These are phyloP conservation scores for Neodon shergylaensis DNA, from an alignment of 2,113 vertebrate species.

Conservation along the genomic window DNA sequence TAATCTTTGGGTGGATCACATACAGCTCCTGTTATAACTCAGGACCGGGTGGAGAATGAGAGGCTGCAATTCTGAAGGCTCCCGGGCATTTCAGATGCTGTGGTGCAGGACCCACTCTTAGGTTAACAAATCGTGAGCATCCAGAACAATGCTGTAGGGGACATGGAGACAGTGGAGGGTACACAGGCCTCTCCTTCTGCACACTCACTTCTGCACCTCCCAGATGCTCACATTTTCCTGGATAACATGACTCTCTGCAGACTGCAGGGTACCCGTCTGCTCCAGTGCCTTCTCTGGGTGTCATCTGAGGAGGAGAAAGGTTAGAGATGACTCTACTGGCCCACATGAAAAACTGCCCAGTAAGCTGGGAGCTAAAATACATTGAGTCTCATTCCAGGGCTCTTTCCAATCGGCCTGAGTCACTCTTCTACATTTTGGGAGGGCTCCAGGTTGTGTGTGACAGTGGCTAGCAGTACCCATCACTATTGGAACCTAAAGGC, in stretches of 20 bases:
- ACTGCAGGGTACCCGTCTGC: background rate
- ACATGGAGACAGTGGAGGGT: background rate
- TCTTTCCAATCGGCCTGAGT: background rate
- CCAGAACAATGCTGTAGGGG: background rate
- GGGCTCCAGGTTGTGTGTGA: background rate
- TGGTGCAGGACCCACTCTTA: background rate
- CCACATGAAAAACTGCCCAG: background rate
- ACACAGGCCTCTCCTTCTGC: accelerated
- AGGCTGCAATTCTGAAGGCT: background rate
- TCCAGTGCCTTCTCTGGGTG: background rate
- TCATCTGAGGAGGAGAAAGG: background rate
- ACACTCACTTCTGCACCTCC: background rate
- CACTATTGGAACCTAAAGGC: background rate
- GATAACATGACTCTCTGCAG: background rate
- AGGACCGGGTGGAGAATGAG: background rate
- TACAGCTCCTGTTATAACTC: background rate
- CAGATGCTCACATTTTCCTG: background rate
- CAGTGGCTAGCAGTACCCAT: background rate
- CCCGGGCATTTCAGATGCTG: background rate
- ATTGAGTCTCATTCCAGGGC: background rate
- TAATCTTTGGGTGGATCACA: background rate
- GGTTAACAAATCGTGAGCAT: background rate
- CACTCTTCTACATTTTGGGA: background rate
- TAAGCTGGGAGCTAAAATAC: background rate
- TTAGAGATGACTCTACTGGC: background rate